phyloP scores from a whole-genome alignment of 2,797 vertebrate genomes.

The Clarias pachynema region DNA sequence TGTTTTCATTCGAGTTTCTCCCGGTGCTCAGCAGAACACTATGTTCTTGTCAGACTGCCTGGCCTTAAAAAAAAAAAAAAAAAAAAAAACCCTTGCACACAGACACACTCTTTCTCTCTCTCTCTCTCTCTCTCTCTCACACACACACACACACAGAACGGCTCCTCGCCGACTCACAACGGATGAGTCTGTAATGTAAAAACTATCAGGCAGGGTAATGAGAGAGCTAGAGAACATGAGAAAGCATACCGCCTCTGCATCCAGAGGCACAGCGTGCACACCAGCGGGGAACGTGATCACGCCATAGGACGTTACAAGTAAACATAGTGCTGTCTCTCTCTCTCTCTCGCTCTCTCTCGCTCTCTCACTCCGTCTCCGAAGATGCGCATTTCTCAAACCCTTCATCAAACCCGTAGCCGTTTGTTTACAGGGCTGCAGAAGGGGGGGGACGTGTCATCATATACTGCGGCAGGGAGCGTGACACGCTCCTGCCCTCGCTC shows the following conservation, averaged over 20 bases:
- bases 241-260: slow-evolving; percentile 15
- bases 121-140: neutral
- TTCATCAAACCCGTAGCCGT: neutral
- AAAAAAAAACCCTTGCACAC: slow-evolving; percentile 4
- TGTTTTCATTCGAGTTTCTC: slow-evolving; percentile 49
- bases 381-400: neutral
- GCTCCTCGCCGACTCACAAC: slow-evolving; percentile 18
- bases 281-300: slow-evolving; percentile 14
- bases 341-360: neutral
- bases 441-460: neutral
- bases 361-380: neutral
- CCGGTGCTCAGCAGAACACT: slow-evolving; percentile 43
- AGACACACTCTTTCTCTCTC: neutral
- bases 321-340: neutral
- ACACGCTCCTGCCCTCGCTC: slow-evolving; percentile 6
- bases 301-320: slow-evolving; percentile 24
- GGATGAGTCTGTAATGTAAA: slow-evolving; percentile 42
- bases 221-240: slow-evolving; percentile 29
- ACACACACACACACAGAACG: slow-evolving; percentile 19
- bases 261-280: slow-evolving; percentile 9
- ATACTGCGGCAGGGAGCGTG: neutral
- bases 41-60: slow-evolving; percentile 54
- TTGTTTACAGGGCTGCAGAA: neutral
- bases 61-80: slow-evolving; percentile 25
- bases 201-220: slow-evolving; percentile 35